Evolutionary conservation across 2,113 vertebrate species (phyloP).

Genomic region (Todiramphus saurophagus): DNA sequence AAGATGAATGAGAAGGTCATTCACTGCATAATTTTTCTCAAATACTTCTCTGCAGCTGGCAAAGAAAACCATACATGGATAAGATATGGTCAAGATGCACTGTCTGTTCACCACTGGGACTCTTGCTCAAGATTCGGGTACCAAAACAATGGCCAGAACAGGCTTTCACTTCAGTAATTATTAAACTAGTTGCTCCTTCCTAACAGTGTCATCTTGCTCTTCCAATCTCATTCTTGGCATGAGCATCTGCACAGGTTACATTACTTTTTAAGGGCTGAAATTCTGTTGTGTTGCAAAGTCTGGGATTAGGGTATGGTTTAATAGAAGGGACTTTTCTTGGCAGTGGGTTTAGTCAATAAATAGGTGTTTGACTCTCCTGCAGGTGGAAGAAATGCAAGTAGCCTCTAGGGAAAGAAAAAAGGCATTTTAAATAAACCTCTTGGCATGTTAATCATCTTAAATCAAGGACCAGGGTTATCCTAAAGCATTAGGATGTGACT

Average conservation of each 20-base stretch:
- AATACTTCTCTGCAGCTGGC: slow-evolving; percentile 15
- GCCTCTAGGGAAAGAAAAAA: not conserved
- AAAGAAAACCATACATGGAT: slow-evolving; percentile 28
- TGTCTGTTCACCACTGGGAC: not conserved
- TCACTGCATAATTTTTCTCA: not conserved
- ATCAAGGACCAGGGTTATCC: not conserved
- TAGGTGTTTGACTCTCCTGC: not conserved
- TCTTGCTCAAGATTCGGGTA: not conserved
- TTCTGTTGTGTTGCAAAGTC: not conserved
- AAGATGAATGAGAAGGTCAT: slow-evolving; percentile 18
- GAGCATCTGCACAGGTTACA: not conserved
- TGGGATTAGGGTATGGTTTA: not conserved
- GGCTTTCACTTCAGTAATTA: not conserved
- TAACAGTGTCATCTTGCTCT: not conserved
- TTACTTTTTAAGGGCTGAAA: not conserved
- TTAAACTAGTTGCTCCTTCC: not conserved
- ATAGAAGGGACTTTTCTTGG: not conserved
- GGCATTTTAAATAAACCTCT: not conserved
- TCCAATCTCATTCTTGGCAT: not conserved
- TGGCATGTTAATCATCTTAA: not conserved
- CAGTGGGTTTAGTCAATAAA: not conserved
- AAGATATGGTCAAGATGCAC: not conserved
- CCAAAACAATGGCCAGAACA: not conserved
- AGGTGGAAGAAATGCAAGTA: not conserved
- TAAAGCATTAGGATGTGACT: not conserved